Conservation (phyloP, 2,797 vertebrate species). For the Discoglossus pictus region DNA sequence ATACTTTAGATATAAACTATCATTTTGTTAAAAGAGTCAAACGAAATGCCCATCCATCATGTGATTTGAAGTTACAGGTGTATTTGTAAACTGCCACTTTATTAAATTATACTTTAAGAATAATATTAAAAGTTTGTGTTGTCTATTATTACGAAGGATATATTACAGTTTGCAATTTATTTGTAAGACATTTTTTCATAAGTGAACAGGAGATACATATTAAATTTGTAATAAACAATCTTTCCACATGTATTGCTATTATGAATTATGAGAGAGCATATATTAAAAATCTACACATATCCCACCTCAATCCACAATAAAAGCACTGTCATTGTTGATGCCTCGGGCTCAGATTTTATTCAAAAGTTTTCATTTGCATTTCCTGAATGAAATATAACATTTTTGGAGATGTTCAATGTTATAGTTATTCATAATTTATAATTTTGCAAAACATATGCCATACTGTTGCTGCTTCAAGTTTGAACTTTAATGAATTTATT, state of each 20-base stretch:
- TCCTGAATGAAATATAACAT: constrained; percentile 29
- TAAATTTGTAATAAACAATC: constrained; percentile 7
- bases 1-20: no score
- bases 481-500: constrained; percentile 27
- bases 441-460: constrained; percentile 16
- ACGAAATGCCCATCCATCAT: no score
- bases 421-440: constrained; percentile 36
- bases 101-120: no score
- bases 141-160: no score
- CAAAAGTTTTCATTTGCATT: constrained; percentile 40
- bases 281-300: constrained; percentile 35
- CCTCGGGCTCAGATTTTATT: constrained; percentile 34
- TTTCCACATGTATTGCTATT: constrained; percentile 16
- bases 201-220: constrained; percentile 1
- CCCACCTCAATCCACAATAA: constrained; percentile 24
- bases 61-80: no score
- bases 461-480: constrained; percentile 8
- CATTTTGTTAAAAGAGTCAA: no score
- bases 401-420: constrained; percentile 26
- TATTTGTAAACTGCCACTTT: no score
- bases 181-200: background rate
- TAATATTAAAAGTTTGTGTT: no score
- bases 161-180: no score
- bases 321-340: constrained; percentile 40
- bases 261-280: constrained; percentile 35